A percentile compares a stretch with the other conserved stretches of the same genome.
phyloP scores from a whole-genome alignment of 2,113 vertebrate species.

The Microcebus jonahi region DNA sequence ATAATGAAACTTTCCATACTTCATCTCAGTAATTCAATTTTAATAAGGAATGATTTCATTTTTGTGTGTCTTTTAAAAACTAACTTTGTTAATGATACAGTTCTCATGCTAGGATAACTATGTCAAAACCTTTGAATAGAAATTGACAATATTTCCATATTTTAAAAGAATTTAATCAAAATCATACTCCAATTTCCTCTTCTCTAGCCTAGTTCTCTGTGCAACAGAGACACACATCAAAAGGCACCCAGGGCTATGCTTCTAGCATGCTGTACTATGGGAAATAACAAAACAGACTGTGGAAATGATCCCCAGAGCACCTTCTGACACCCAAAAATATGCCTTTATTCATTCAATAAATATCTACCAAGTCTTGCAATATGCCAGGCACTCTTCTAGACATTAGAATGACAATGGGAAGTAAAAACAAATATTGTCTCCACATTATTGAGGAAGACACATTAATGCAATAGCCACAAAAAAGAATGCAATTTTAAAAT shows the following conservation, averaged over 20 bases:
- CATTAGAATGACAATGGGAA: background rate
- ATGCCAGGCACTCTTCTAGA: background rate
- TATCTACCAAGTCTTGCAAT: background rate
- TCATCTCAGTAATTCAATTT: background rate
- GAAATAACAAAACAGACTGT: background rate
- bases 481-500: background rate
- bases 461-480: background rate
- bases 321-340: background rate
- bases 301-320: background rate
- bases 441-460: background rate
- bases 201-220: background rate
- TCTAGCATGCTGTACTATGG: background rate
- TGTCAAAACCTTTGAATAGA: background rate
- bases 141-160: background rate
- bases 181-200: background rate
- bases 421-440: background rate
- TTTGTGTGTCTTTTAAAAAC: background rate
- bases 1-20: background rate
- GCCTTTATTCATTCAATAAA: background rate
- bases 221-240: background rate
- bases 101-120: background rate
- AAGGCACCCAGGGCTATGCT: background rate
- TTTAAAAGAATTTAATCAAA: background rate
- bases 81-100: conserved; percentile 3
- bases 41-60: conserved; percentile 12